Evolutionary conservation across 1,140 invertebrate species (phyloP), one percentile per base, ranked within the genome.

Genomic region (Drosophila triauraria): DNA sequence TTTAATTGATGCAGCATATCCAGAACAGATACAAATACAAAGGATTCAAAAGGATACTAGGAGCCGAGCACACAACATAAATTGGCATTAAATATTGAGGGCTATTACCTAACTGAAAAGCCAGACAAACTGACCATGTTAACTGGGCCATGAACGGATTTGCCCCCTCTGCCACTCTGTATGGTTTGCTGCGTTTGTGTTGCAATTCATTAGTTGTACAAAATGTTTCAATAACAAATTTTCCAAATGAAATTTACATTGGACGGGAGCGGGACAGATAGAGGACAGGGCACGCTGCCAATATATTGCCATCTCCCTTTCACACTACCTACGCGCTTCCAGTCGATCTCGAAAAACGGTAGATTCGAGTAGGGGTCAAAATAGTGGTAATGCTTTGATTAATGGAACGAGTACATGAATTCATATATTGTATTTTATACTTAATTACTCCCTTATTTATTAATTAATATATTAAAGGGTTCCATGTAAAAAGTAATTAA

Each of bases 31-130:
- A 58, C 38, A 47, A 38, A 69, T 15, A 69, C 44, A 43, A 43
- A 44, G 61, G 60, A 61, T 60, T 2, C 27, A 30, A 27, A 46
- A 15, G 47, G 38, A 57, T 65, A 25, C 43, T 56, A 20, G n/a
- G 17, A 4, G 53, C 57, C 71, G 50, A 78, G 75, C 67, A 86
- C 78, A 77, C 79, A 85, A 75, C 76, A 90, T 87, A 80, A 87
- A 87, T 87, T 87, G 83, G 77, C 80, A 87, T 87, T 88, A 88
- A 87, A 87, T 87, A 87, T 90, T 90, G 85, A 88, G 79, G 72
- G 67, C 79, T 78, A 71, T 83, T 84, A 80, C 46, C 80, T 38
- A 79, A 63, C 75, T 67, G 46, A 76, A 78, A 70, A 78, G 75
- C 75, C 42, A 78, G 75, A 79, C 75, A 68, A 77, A 68, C 77